phyloP scores from a whole-genome alignment of 1,140 invertebrate species.

The Lepidurus couesii region DNA sequence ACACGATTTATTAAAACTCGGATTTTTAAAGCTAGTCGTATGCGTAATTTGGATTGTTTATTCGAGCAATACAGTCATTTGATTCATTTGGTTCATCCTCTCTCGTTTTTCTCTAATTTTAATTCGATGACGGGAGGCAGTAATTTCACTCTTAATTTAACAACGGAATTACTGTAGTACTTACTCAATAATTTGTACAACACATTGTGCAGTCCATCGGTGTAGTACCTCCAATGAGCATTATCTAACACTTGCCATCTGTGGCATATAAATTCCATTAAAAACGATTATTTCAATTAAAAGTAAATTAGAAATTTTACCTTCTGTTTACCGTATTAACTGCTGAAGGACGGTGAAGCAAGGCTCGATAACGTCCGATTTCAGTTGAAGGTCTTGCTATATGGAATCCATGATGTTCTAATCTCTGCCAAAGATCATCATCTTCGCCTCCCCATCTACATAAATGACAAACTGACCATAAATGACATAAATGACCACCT shows the following conservation, averaged over 20 bases:
- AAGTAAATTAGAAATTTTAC: not conserved
- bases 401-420: not conserved
- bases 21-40: not conserved
- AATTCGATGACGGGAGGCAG: not conserved
- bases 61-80: not conserved
- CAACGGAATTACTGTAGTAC: not conserved
- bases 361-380: not conserved
- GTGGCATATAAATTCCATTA: not conserved
- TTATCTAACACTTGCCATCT: slow-evolving; percentile 3
- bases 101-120: not conserved
- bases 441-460: not conserved
- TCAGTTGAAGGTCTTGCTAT: not conserved
- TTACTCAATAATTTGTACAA: not conserved
- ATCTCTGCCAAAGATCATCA: not conserved
- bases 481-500: too few relatives aligned
- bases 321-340: not conserved
- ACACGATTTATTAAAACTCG: too few relatives aligned
- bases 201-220: not conserved
- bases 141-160: not conserved
- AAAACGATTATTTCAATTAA: not conserved
- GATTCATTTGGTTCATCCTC: not conserved
- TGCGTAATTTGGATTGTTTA: not conserved
- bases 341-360: not conserved
- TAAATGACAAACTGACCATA: not conserved
- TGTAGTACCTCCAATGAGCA: not conserved